phyloP scores from a whole-genome alignment of 2,888 invertebrate genomes.

The Clistopyga incitator region DNA sequence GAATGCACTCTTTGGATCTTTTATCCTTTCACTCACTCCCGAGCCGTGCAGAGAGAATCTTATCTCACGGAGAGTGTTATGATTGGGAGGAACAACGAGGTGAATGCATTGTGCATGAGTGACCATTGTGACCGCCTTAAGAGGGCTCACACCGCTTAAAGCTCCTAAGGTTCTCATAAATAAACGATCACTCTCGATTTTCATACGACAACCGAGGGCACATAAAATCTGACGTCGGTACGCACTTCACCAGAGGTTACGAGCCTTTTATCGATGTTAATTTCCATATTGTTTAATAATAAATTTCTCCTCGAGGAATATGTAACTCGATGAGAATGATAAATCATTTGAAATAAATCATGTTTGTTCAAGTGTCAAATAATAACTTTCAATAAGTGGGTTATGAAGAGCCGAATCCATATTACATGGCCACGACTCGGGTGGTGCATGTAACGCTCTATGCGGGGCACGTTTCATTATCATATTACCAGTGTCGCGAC shows the following conservation, averaged over 20 bases:
- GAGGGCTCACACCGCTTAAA: neutral
- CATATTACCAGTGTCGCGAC: neutral
- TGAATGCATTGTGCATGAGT: slow-evolving; percentile 14
- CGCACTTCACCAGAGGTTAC: neutral
- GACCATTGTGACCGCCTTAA: neutral
- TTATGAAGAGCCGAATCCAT: neutral
- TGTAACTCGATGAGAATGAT: neutral
- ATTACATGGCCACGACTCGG: neutral
- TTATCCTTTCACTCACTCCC: slow-evolving; percentile 19
- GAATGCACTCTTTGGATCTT: slow-evolving; percentile 22
- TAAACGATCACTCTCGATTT: neutral
- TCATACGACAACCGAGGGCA: neutral
- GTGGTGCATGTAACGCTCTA: neutral
- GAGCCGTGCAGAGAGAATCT: slow-evolving; percentile 3
- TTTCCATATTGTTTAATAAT: neutral
- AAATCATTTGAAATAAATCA: neutral
- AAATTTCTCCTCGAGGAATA: neutral
- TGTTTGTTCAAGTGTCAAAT: too few relatives aligned
- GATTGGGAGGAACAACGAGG: slow-evolving; percentile 16
- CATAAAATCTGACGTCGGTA: neutral
- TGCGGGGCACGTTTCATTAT: neutral
- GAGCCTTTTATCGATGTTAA: neutral
- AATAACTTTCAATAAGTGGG: neutral
- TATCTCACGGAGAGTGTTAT: slow-evolving; percentile 16
- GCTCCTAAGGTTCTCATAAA: neutral